Evolutionary conservation across 2,888 invertebrate species (phyloP).

Genomic region (Andrena bucephala): DNA sequence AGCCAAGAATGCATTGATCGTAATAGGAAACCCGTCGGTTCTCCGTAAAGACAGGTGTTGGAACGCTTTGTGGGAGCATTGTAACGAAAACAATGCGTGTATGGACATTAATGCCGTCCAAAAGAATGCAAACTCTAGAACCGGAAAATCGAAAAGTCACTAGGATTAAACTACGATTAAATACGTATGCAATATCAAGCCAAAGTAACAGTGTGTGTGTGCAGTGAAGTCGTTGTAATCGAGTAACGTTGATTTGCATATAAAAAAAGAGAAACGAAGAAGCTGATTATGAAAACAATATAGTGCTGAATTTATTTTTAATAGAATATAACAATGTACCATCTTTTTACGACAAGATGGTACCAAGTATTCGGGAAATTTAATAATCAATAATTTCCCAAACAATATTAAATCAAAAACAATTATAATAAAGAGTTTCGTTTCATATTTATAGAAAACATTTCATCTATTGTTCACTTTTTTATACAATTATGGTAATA

Average conservation of each 20-base stretch:
- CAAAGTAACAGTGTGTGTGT: neutral
- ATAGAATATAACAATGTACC: neutral
- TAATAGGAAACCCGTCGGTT: constrained; percentile 86
- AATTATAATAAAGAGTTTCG: neutral
- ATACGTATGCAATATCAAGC: neutral
- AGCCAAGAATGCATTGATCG: constrained; percentile 90
- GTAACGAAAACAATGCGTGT: constrained; percentile 70
- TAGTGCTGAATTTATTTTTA: neutral
- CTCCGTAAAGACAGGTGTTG: constrained; percentile 79
- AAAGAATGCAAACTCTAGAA: too few relatives aligned
- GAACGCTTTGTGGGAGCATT: constrained; percentile 76
- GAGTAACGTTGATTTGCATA: neutral
- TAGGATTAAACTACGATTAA: neutral
- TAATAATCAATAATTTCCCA: neutral
- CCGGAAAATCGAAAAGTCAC: too few relatives aligned
- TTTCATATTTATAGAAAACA: neutral
- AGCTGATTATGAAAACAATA: neutral
- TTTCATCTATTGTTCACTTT: too few relatives aligned
- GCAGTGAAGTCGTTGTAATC: neutral
- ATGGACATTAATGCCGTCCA: neutral
- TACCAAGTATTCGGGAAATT: neutral
- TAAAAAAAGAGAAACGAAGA: neutral
- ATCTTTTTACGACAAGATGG: constrained; percentile 15
- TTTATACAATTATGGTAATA: too few relatives aligned
- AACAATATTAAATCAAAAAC: neutral